phyloP scores from a whole-genome alignment of 2,888 invertebrate species.

The Hydroisotoma schaefferi region DNA sequence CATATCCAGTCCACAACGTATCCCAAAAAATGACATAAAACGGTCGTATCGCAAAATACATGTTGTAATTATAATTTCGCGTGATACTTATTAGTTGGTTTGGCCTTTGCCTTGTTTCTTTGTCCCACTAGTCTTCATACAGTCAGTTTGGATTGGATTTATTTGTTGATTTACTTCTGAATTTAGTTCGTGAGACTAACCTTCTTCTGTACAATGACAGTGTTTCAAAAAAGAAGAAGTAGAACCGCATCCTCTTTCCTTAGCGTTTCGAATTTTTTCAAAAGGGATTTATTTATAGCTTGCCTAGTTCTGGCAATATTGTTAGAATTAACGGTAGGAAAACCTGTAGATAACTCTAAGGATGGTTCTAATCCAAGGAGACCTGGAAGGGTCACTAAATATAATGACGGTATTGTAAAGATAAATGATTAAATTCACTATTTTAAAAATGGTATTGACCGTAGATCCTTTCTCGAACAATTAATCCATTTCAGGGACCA shows the following conservation, averaged over 20 bases:
- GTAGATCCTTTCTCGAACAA: too few species aligned
- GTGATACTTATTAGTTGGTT: constrained; percentile 7
- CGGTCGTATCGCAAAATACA: too few species aligned
- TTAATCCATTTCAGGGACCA: constrained; percentile 14
- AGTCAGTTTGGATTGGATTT: background rate
- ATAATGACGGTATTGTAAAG: constrained; percentile 8
- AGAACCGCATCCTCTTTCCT: background rate
- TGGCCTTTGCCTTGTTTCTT: constrained; percentile 12
- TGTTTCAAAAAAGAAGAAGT: background rate
- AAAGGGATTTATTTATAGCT: background rate
- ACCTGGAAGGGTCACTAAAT: background rate
- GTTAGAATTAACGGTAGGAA: constrained; percentile 1
- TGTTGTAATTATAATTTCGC: too few species aligned
- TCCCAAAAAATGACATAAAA: too few species aligned
- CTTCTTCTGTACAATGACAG: background rate
- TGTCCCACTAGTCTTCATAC: background rate
- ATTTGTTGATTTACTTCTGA: background rate
- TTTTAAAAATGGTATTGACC: too few species aligned
- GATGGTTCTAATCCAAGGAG: background rate
- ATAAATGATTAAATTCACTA: too few species aligned
- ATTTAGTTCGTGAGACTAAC: background rate
- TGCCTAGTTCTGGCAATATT: background rate
- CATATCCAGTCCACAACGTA: too few species aligned
- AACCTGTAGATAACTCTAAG: background rate
- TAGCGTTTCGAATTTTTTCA: background rate